Base-by-base conservation (phyloP, 2,113 vertebrate genomes). In the Porphyrio hochstetteri region DNA sequence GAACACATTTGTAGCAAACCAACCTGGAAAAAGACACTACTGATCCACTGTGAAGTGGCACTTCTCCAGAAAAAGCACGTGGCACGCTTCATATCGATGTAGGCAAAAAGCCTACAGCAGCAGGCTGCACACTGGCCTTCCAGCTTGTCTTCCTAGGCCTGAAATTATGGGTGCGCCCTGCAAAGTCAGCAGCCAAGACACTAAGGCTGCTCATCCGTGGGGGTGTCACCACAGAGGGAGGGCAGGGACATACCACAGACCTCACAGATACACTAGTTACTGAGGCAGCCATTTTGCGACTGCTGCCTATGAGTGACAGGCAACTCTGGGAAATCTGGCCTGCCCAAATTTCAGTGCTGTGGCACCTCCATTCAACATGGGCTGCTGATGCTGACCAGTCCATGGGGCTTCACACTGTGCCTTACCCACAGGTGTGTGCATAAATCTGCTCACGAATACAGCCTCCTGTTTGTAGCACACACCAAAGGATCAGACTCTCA, bases 261-360 rank as follows among this genome's bases (percentile, higher is more conserved):
- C 38, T 70, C 52, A 13, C 50, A 42, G 38, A 12, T 13, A 28
- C 10, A 3, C 7, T 8, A 12, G 19, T 11, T 52, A 14, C 9
- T 0, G 0, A 27, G 2, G 33, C 12, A 19, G 24, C 10, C 25
- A 29, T 16, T 48, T 36, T 50, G 23, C 1, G 0, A 48, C 29
- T 46, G 3, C n/a, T n/a, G 10, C 2, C 44, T 76, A 14, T 61
- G 36, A 36, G 27, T 42, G 28, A 71, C 28, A 16, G 21, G 31
- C 2, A 1, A 12, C 18, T 61, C 48, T 25, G 14, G 46, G 15
- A 5, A 79, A 11, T 38, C 33, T 24, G 33, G 17, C 9, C 28
- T 28, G 33, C 11, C 25, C 38, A 28, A 8, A 13, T 46, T 35
- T 60, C 44, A 53, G 59, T 5, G 16, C 33, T 46, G 33, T 1